These are phyloP conservation scores for Acanthopleura granulata DNA, from an alignment of 2,888 invertebrate species.

Conservation along the genomic window DNA sequence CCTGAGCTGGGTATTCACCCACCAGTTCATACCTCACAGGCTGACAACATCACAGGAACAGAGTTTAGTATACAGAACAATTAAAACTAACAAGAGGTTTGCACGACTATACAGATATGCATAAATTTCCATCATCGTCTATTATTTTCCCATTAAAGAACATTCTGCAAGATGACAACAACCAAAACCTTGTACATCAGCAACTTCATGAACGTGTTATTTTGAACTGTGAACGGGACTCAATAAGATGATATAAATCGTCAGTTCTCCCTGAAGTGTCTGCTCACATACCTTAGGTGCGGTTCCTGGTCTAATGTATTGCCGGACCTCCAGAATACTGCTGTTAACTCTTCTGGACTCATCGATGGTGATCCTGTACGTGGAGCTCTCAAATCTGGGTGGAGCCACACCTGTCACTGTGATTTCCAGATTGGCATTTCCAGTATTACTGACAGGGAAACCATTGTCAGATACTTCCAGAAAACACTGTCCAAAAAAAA, in stretches of 20 bases:
- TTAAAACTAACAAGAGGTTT: no score
- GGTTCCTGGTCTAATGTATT: not conserved
- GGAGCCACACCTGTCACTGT: not conserved
- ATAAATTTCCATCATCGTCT: no score
- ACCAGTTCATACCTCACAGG: constrained; percentile 31
- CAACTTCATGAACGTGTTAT: no score
- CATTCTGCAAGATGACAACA: no score
- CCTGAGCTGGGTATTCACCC: constrained; percentile 38
- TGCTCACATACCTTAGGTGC: no score
- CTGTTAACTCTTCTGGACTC: not conserved
- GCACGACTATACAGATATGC: no score
- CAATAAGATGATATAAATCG: no score
- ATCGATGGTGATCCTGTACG: not conserved
- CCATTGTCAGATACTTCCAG: not conserved
- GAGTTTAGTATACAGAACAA: no score
- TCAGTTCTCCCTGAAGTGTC: no score
- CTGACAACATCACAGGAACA: not conserved
- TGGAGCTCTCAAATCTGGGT: not conserved
- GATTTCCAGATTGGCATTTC: not conserved
- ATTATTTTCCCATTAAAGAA: no score
- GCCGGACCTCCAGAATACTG: not conserved
- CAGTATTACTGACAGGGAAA: constrained; percentile 6
- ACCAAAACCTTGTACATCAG: no score
- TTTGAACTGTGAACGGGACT: no score
- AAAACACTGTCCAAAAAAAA: not conserved